Conservation (phyloP, 92 coral and sea anemone species). For the Phymanthus crucifer region DNA sequence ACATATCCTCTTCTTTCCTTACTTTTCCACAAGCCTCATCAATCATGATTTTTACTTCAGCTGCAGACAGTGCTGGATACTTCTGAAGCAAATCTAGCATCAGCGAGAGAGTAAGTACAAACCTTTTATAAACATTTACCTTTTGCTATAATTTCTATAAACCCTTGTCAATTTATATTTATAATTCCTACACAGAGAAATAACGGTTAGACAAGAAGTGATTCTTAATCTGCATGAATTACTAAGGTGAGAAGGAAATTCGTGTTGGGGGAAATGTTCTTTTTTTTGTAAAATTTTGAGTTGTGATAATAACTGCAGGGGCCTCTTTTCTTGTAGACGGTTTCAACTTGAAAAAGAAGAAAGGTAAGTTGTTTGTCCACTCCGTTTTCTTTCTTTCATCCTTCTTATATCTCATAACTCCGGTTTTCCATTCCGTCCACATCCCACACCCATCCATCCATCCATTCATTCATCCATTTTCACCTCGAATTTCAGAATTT, state of each 20-base stretch:
- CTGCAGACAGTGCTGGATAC: conserved; percentile 39
- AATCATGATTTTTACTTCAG: conserved; percentile 5
- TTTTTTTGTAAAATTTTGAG: no score
- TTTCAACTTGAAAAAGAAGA: conserved; percentile 52
- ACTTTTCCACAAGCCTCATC: not conserved
- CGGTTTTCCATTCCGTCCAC: not conserved
- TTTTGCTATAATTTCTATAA: no score
- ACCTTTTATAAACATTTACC: not conserved
- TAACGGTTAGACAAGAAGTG: conserved; percentile 59
- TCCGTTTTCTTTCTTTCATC: not conserved
- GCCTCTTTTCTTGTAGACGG: conserved; percentile 33
- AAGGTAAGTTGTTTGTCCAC: conserved; percentile 24
- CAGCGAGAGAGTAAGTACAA: conserved; percentile 61
- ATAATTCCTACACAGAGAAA: conserved; percentile 29
- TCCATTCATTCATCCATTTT: not conserved
- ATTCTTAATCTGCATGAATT: conserved; percentile 57
- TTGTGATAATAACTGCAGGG: no score
- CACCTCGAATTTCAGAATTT: no score
- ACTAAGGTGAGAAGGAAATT: conserved; percentile 22
- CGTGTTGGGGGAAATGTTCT: not conserved
- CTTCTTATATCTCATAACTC: not conserved
- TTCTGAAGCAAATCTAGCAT: conserved; percentile 34
- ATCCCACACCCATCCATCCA: not conserved
- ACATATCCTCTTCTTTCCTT: not conserved
- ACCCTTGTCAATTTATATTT: not conserved